Evolutionary conservation across 2,888 invertebrate genomes (phyloP), one percentile per base, ranked within the genome.

Genomic region (Orthosia gothica): DNA sequence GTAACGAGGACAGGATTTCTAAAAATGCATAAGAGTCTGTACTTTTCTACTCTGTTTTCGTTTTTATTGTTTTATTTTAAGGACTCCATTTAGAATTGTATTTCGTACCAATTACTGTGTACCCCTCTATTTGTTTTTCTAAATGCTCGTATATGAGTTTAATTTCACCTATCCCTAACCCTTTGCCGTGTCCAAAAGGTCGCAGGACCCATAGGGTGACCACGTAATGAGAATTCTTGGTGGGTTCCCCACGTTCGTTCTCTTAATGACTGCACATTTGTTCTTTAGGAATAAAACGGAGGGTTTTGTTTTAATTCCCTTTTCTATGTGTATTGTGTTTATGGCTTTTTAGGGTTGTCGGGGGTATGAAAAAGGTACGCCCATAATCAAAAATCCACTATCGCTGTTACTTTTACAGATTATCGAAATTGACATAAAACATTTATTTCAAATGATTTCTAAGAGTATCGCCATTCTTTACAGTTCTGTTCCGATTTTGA

Each of bases 161-260:
- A 86, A 87, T 84, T 87, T 73, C 74, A 84, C 74, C 64, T 86
- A 79, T 59, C 52, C 23, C 32, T 82, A 88, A 88, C 89, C 88
- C 88, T 86, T 89, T 82, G 64, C 62, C 71, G 23, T 76, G 86
- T 81, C 83, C 84, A 76, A 81, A 83, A 88, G 89, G 80, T 72
- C 78, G 13, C 66, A 52, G 55, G 47, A 47, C 62, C 45, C 72
- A 26, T 74, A 62, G 87, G 86, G 88, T 77, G 69, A 84, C 78
- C 90, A 74, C 87, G 88, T 92, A 93, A 92, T 92, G 92, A 90
- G 92, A 91, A 92, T 92, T 91, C 92, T 89, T 90, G 85, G 87
- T 76, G 87, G 85, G 84, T 84, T 84, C 89, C 85, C 81, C 78
- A 74, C 83, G 82, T 84, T 74, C 55, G 86, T 88, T 86, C 83